Evolutionary conservation across 2,888 invertebrate species (phyloP), one percentile per base, ranked within the genome.

Genomic region (Callinectes sapidus): DNA sequence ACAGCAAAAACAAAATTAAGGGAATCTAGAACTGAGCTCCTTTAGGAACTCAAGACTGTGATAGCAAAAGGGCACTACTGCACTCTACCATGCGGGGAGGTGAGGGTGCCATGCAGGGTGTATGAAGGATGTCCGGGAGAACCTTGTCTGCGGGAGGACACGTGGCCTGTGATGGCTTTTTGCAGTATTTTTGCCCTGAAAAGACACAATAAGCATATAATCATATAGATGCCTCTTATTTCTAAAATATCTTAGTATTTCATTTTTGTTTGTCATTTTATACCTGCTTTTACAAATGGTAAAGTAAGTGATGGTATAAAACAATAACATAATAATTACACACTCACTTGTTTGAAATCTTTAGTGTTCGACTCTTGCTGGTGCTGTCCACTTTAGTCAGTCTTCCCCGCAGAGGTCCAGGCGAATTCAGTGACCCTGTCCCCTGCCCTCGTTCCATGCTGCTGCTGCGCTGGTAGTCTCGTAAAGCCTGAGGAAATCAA

Each of bases 341-440:
- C 55, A 93, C 93, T 28, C 71, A 94, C 94, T 90, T 94, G 87
- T 94, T 92, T 32, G 94, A 93, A 39, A 94, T 92, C 89, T 93
- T 93, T 61, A 92, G 90, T 32, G 93, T 90, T 71, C 93, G 90
- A n/a, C 93, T 93, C 71, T 91, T 92, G 28, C 92, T 71, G 14
- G 90, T 71, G 14, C 71, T 89, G 81, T 94, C 94, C 18, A 94
- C 39, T 81, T 94, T 94, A 42, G 90, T 87, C 16, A 93, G 55
- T 81, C 94, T 92, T 23, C 92, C 77, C 23, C 94, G 87, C 13
- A 90, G 91, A 42, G 92, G 92, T 14, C 92, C 94, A 23, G 94
- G 94, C 28, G 94, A 94, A 85, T 92, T 94, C 61, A 92, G 89
- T 42, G 94, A 92, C 1, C 92, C 91, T 32, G 92, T 89, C 10